Evolutionary conservation across 2,797 vertebrate genomes (phyloP).

Genomic region (Parauchenoglanis punctatus): DNA sequence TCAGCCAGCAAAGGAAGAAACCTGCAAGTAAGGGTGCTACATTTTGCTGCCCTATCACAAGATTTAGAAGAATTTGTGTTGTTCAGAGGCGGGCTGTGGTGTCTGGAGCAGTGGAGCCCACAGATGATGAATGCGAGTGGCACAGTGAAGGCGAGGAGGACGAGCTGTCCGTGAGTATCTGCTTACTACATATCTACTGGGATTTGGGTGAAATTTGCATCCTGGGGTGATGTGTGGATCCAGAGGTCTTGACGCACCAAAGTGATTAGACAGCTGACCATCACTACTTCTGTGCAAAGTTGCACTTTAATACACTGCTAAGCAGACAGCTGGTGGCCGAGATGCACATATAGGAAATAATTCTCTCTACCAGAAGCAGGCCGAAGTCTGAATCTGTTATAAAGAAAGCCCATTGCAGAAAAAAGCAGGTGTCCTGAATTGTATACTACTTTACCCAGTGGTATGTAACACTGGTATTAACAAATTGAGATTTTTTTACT

Average conservation of each 20-base stretch:
- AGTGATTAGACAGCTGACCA: neutral
- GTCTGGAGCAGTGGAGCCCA: slow-evolving; percentile 87
- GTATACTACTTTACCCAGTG: neutral
- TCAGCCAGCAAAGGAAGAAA: no score
- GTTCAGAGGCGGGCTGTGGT: slow-evolving; percentile 88
- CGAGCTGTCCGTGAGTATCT: slow-evolving; percentile 86
- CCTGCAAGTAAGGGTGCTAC: neutral
- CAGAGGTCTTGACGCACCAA: neutral
- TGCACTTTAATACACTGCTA: neutral
- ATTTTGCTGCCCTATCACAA: neutral
- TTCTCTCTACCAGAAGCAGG: neutral
- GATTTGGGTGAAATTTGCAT: neutral
- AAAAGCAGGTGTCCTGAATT: neutral
- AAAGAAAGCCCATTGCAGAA: neutral
- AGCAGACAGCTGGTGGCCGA: no score
- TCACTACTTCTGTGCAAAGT: neutral
- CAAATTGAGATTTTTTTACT: neutral
- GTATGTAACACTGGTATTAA: neutral
- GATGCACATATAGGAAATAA: neutral
- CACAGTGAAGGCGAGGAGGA: slow-evolving; percentile 92
- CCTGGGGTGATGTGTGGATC: neutral
- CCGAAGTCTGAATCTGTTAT: neutral
- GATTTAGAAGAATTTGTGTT: neutral
- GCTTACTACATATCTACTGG: neutral
- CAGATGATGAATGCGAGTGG: slow-evolving; percentile 94